phyloP scores from a whole-genome alignment of 2,113 vertebrate species.

The Cryptotis parvus region DNA sequence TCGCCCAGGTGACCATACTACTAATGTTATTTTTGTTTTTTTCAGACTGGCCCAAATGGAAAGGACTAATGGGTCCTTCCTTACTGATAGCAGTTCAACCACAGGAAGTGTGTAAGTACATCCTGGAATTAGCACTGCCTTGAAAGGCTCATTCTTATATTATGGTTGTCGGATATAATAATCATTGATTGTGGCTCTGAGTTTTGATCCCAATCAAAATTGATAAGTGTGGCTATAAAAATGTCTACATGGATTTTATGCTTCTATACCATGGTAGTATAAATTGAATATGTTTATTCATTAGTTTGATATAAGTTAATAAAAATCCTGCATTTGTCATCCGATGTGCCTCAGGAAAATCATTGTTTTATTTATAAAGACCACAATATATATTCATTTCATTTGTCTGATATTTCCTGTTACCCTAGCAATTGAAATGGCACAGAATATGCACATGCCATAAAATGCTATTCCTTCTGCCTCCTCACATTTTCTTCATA shows the following conservation, averaged over 20 bases:
- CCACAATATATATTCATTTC: background rate
- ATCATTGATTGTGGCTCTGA: background rate
- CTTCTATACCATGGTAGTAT: background rate
- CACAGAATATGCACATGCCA: background rate
- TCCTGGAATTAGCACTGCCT: background rate
- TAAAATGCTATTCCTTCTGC: background rate
- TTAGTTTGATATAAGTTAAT: background rate
- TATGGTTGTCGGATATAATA: background rate
- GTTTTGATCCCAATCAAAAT: slow-evolving; percentile 48
- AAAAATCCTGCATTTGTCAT: background rate
- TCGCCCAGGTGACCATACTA: accelerated
- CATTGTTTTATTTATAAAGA: slow-evolving; percentile 27
- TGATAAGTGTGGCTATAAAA: slow-evolving; percentile 35
- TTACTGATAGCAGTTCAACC: slow-evolving; percentile 97
- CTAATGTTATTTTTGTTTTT: slow-evolving; percentile 55
- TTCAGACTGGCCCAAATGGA: slow-evolving; percentile 97
- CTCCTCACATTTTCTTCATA: background rate
- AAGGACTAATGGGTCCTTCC: slow-evolving; percentile 95
- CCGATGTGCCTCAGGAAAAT: slow-evolving; percentile 15
- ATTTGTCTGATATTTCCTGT: slow-evolving; percentile 52
- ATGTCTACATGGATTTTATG: slow-evolving; percentile 52
- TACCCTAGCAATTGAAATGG: background rate
- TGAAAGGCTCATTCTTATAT: background rate
- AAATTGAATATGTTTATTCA: slow-evolving; percentile 50
- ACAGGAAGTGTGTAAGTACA: slow-evolving; percentile 98